Percentiles rank a stretch among this genome's conserved stretches.
Evolutionary conservation across 2,797 vertebrate species (phyloP).

Genomic region (Melanotaenia boesemani): DNA sequence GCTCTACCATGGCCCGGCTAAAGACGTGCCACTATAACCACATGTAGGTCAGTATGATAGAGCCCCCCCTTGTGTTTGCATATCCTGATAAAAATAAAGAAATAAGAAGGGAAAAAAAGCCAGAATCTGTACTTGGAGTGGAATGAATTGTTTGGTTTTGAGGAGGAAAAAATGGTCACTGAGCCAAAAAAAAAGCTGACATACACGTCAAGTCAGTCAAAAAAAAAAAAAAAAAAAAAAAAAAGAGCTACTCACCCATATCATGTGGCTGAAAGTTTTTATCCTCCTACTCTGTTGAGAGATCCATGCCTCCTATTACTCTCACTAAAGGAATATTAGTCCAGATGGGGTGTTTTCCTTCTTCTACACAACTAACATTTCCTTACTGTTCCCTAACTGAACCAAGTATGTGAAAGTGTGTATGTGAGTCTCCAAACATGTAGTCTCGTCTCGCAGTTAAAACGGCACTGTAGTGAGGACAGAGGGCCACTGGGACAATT

Average conservation of each 20-base stretch:
- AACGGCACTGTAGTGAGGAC: slow-evolving; percentile 47
- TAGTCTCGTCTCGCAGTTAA: slow-evolving; percentile 46
- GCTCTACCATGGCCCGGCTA: slow-evolving; percentile 22
- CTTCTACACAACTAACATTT: slow-evolving; percentile 32
- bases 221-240: too few species aligned
- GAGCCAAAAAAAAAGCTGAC: not conserved
- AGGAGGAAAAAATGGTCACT: not conserved
- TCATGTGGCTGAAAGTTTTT: slow-evolving; percentile 56
- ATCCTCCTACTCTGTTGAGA: slow-evolving; percentile 39
- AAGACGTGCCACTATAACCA: slow-evolving; percentile 41
- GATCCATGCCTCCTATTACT: slow-evolving; percentile 42
- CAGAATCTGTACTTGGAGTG: not conserved
- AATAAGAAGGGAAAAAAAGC: not conserved
- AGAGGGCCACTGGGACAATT: slow-evolving; percentile 78
- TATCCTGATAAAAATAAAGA: slow-evolving; percentile 6
- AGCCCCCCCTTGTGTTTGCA: slow-evolving; percentile 8
- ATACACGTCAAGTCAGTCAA: not conserved
- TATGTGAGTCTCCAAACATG: slow-evolving; percentile 31
- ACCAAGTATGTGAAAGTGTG: slow-evolving; percentile 16
- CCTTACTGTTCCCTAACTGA: slow-evolving; percentile 5
- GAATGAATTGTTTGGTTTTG: not conserved
- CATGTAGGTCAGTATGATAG: slow-evolving; percentile 70
- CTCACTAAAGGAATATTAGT: slow-evolving; percentile 22
- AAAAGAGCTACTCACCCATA: slow-evolving; percentile 73
- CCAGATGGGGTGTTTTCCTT: slow-evolving; percentile 28